phyloP scores from a whole-genome alignment of 1,140 invertebrate genomes.

The Bombus vancouverensis region DNA sequence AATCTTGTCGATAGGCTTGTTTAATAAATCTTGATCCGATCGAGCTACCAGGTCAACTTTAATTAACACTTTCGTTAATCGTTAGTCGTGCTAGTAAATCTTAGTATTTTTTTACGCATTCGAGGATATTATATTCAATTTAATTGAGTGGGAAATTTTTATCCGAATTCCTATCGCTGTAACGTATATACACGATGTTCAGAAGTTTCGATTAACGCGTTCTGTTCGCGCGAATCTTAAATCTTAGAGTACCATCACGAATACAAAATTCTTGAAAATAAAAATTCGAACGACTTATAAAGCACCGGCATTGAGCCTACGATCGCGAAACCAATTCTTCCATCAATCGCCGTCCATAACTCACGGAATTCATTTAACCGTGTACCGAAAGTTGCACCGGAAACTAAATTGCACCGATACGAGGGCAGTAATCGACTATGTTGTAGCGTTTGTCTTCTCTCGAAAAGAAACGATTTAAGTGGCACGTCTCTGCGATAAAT shows the following conservation, averaged over 20 bases:
- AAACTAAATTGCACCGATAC: conserved; percentile 17
- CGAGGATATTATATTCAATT: not conserved
- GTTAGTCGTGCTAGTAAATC: not conserved
- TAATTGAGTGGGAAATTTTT: not conserved
- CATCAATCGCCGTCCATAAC: not conserved
- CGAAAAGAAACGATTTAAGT: conserved; percentile 10
- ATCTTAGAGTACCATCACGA: not conserved
- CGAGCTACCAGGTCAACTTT: not conserved
- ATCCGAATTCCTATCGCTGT: not conserved
- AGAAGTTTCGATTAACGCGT: not conserved
- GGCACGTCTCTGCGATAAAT: conserved; percentile 32
- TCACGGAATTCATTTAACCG: conserved; percentile 8
- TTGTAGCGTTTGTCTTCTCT: not conserved
- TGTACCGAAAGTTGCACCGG: not conserved
- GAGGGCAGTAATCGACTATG: conserved; percentile 2
- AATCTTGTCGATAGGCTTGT: conserved; percentile 2
- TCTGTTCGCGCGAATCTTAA: not conserved
- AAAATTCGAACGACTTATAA: not conserved
- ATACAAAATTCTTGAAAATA: not conserved
- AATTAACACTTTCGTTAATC: conserved; percentile 1
- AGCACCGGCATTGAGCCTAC: not conserved
- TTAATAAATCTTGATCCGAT: not conserved
- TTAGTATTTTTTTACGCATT: not conserved
- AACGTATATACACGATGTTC: not conserved
- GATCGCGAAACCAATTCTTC: too few relatives aligned